Evolutionary conservation across 2,888 invertebrate species (phyloP).

Genomic region (Morinoia aosen): DNA sequence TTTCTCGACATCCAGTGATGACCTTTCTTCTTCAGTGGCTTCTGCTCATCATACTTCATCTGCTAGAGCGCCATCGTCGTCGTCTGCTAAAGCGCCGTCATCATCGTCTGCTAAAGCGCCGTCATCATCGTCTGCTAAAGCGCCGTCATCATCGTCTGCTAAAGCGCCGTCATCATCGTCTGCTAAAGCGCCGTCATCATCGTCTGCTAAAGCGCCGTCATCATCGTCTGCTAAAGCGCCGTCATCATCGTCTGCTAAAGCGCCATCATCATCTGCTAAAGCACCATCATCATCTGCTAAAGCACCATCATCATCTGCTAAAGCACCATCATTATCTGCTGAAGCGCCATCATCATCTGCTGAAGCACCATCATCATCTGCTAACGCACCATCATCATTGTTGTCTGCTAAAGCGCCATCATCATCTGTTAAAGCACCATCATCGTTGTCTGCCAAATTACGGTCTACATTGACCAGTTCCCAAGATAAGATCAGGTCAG

Average conservation of each 20-base stretch:
- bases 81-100: background rate
- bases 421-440: background rate
- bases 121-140: background rate
- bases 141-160: background rate
- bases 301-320: background rate
- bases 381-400: background rate
- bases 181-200: background rate
- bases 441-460: background rate
- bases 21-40: background rate
- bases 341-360: background rate
- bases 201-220: background rate
- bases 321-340: background rate
- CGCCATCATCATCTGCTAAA: background rate
- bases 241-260: background rate
- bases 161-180: background rate
- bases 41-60: background rate
- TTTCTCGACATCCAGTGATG: conserved; percentile 53
- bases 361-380: background rate
- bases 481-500: background rate
- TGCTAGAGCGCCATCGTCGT: background rate
- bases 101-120: background rate
- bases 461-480: background rate
- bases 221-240: background rate
- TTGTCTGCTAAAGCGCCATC: background rate
- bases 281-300: background rate